Evolutionary conservation across 1,140 invertebrate species (phyloP).

Genomic region (Nebria ingens): DNA sequence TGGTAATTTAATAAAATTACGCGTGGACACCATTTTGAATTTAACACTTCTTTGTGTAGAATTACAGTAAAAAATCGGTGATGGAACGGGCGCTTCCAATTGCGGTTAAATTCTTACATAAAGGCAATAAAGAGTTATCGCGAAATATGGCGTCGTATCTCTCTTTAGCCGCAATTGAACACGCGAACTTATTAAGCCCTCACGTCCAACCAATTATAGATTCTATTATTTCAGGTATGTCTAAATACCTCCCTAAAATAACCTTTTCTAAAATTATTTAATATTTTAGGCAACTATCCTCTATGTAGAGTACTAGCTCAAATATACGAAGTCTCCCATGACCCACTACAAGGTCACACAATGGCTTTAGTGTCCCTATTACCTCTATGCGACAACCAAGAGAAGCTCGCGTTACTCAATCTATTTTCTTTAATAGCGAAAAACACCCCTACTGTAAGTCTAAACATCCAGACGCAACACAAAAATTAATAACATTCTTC

Average conservation of each 20-base stretch:
- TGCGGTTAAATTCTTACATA: slow-evolving; percentile 82
- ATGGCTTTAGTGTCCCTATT: slow-evolving; percentile 70
- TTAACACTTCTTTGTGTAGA: slow-evolving; percentile 47
- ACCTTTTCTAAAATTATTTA: background rate
- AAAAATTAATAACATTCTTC: no score
- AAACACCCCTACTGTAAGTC: slow-evolving; percentile 58
- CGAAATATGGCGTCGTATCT: slow-evolving; percentile 85
- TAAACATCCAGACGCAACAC: background rate
- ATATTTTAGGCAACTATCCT: slow-evolving; percentile 64
- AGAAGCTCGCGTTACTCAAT: slow-evolving; percentile 71
- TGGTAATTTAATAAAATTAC: slow-evolving; percentile 27
- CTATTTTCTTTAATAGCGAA: slow-evolving; percentile 72
- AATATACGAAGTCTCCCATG: slow-evolving; percentile 75
- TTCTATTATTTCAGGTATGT: slow-evolving; percentile 69
- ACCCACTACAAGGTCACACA: slow-evolving; percentile 73
- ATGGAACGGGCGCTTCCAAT: slow-evolving; percentile 84
- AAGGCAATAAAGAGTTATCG: slow-evolving; percentile 79
- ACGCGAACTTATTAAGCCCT: slow-evolving; percentile 70
- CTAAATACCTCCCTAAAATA: background rate
- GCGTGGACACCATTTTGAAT: background rate
- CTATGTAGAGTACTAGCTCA: slow-evolving; percentile 76
- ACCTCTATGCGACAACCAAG: slow-evolving; percentile 68
- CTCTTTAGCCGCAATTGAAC: slow-evolving; percentile 84
- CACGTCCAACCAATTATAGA: slow-evolving; percentile 84
- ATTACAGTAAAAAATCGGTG: slow-evolving; percentile 77